Base-by-base conservation (phyloP, 2,888 invertebrate genomes). In the Abrostola triplasia region DNA sequence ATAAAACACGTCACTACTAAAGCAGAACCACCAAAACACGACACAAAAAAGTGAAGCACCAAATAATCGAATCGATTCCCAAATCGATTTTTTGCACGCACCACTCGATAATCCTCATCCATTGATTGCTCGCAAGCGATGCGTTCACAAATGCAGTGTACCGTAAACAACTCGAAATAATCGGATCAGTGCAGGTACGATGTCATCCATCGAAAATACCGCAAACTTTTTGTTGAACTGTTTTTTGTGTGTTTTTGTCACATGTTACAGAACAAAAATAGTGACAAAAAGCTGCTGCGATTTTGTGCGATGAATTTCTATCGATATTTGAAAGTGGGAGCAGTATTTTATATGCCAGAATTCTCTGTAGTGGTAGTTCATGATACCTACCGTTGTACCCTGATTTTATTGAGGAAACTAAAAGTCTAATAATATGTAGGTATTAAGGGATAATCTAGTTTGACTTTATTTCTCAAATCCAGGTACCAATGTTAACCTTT, bases 241-340 rank as follows among this genome's bases (percentile, higher is more conserved):
- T 63, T 68, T 70, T 73, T 72, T 73, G 59, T 36, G n/a, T 68
- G 67, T 72, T 66, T 84, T 79, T 81, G 82, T 69, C 64, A 63
- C 47, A 55, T 55, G 57, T 73, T 54, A 36, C 54, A 7, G 41
- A 38, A 35, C 49, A 38, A 53, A 40, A 41, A 48, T 35, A 55
- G 52, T 44, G 42, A 36, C 52, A 57, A 72, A 62, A 55, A 10
- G 0, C n/a, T 6, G 37, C 24, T 40, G 47, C 61, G 67, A 60
- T 47, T 57, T 35, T 12, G n/a, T 52, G 12, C 24, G 13, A 40
- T 12, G 40, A 42, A 24, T 58, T 49, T 7, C 44, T 11, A 53
- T 24, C 6, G 0, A 11, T 59, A 11, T 50, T 53, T 60, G n/a
- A 8, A 10, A 40, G 40, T 13, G 10, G 5, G n/a, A 7, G n/a